Evolutionary conservation across 2,888 invertebrate genomes (phyloP), one percentile per base, ranked within the genome.

Genomic region (Polydrusus pterygomalis): DNA sequence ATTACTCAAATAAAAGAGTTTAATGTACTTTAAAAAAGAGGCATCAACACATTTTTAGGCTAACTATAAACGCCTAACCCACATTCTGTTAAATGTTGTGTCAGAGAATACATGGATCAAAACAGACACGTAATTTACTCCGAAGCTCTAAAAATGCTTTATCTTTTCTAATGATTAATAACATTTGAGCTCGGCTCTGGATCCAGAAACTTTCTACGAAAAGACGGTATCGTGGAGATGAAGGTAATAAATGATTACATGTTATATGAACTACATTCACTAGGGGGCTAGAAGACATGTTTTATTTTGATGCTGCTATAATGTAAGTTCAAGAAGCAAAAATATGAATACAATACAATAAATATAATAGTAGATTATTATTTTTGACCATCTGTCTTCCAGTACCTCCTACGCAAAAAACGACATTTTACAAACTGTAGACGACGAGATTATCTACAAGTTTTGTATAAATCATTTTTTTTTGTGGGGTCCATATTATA

Each of bases 131-230:
- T 51, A 51, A 51, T 51, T 51, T 51, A 18, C 51, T 51, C n/a
- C 7, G 51, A 9, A 51, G 51, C 51, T 51, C 51, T 51, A 51
- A 51, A 51, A 51, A 51, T 51, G 20, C 51, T 51, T 51, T 51
- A 51, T 51, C 51, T 51, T 18, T 51, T 18, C 13, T 11, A 51
- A 51, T 51, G 51, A 51, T 51, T 51, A 51, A 51, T 51, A 51
- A 20, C 51, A 18, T 20, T 51, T 10, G 20, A 51, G 51, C 51
- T 51, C 15, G 20, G 51, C 10, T 18, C 20, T 20, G 10, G 20
- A 51, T 20, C 20, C n/a, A 13, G 51, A 20, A 51, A 51, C 51
- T 51, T 51, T 20, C 51, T 51, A 51, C 51, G 9, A 9, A 9
- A 17, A 51, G 20, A 49, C 8, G 9, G 47, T 49, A 49, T 49